Base-by-base conservation (phyloP, 2,888 invertebrate genomes). In the Julus scanicus region DNA sequence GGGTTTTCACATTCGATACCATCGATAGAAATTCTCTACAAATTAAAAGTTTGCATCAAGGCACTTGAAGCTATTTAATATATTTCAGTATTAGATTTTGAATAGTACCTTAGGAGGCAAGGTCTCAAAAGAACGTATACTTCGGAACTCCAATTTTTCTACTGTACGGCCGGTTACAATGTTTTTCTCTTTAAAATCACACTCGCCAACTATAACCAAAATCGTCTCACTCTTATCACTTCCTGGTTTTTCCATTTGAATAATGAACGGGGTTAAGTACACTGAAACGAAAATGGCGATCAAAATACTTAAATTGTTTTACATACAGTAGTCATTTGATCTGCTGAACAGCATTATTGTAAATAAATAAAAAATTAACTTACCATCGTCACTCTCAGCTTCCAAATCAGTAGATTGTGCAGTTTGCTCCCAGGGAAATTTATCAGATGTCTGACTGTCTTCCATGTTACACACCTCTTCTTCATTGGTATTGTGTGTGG, bases 151-250 rank as follows among this genome's bases (percentile, higher is more conserved):
- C 37, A 88, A 84, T 49, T 83, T 83, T 29, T 88, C 87, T 39
- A 88, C 57, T n/a, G 88, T 88, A 29, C 85, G 87, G 9, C 87
- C 88, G 49, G 87, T 88, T 11, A 57, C 29, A 13, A 48, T 13
- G 84, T 87, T 53, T 84, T 87, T 88, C 53, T 88, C 88, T 87
- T 63, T 83, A 49, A 88, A n/a, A 48, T 88, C 53, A 13, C 29
- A 48, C 39, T 88, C 40, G 3, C 84, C 63, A 53, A 87, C 48
- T 37, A 88, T n/a, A 20, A 88, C 37, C 29, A 88, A 57, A 13
- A 88, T 49, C 3, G 80, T 57, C 3, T 85, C 44, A 29, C 44
- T 85, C 13, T 11, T 85, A 20, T 44, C 20, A 44, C 37, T 80
- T 29, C 86, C 87, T 13, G 88, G 87, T 53, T 88, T 88, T 44